Conservation (phyloP, 2,888 invertebrate genomes). For the Linnaemya tessellans region DNA sequence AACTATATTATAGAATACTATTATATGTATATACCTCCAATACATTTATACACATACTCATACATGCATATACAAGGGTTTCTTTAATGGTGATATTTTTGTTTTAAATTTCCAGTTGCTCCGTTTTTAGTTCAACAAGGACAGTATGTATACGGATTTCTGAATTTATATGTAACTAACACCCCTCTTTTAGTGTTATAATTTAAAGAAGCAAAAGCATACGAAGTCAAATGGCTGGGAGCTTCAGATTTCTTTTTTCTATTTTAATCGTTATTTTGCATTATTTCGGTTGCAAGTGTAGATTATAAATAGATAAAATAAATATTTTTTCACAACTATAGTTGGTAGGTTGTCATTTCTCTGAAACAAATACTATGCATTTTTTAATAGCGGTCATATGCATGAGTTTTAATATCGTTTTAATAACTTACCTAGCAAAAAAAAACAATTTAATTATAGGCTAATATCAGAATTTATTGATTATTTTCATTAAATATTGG, state of each 20-base stretch:
- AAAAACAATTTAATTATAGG: not conserved
- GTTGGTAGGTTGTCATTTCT: slow-evolving; percentile 9
- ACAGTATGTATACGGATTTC: slow-evolving; percentile 43
- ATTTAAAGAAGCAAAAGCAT: not conserved
- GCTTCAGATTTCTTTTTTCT: slow-evolving; percentile 5
- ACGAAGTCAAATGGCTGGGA: slow-evolving; percentile 5
- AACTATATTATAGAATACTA: slow-evolving; percentile 36
- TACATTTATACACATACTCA: not conserved
- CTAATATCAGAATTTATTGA: slow-evolving; percentile 14
- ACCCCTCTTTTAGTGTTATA: not conserved
- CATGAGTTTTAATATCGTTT: not conserved
- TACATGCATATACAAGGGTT: not conserved
- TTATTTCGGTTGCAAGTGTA: not conserved
- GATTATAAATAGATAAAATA: not conserved
- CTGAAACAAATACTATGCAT: slow-evolving; percentile 1
- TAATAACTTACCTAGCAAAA: slow-evolving; percentile 15
- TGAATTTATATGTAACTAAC: slow-evolving; percentile 36
- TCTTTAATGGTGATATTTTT: slow-evolving; percentile 32
- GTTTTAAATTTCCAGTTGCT: slow-evolving; percentile 12
- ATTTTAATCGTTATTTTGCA: slow-evolving; percentile 33
- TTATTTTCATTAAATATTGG: not conserved
- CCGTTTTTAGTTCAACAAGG: slow-evolving; percentile 47
- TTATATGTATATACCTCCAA: slow-evolving; percentile 11
- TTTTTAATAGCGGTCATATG: slow-evolving; percentile 7
- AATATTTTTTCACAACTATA: slow-evolving; percentile 15